Evolutionary conservation across 2,888 invertebrate species (phyloP), one percentile per base, ranked within the genome.

Genomic region (Eupithecia abbreviata): DNA sequence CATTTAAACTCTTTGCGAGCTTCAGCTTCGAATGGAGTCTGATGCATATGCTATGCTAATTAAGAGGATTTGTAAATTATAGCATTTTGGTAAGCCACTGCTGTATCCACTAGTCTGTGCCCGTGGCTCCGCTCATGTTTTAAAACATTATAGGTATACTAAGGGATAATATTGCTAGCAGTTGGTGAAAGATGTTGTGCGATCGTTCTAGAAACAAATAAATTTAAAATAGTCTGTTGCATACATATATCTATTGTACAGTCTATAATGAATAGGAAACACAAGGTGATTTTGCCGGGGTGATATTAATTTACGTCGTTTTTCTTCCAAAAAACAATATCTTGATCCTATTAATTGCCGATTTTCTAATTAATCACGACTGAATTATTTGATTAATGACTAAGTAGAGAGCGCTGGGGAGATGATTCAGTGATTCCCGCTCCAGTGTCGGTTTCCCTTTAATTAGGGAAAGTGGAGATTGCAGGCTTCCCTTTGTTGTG

Each of bases 301-400:
- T 30, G 30, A 30, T 62, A 62, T 62, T 62, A 30, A 62, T 62
- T 30, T 12, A 30, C 62, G 62, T 62, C 62, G 62, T 62, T 42
- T 66, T 66, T 66, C 66, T 71, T 73, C 51, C 58, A 71, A 74
- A 68, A 30, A 43, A 66, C 67, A 74, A 49, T 73, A 71, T 76
- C 72, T 45, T 58, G 66, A 70, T 72, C 71, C 65, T 86, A 84
- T 89, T 93, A 93, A 94, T 94, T 93, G 89, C 92, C 90, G 90
- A 93, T 94, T 93, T 92, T 89, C 90, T 91, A 93, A 94, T 94
- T 94, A 93, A 94, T 94, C 93, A 94, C 92, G 80, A 84, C 89
- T 87, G 90, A 89, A 90, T 91, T 89, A 89, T 93, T 93, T 94
- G 93, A 94, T 94, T 94, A 94, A 94, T 94, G 90, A 92, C 90